These are phyloP conservation scores for Drosophila littoralis DNA, from an alignment of 1,140 invertebrate genomes.

Conservation along the genomic window DNA sequence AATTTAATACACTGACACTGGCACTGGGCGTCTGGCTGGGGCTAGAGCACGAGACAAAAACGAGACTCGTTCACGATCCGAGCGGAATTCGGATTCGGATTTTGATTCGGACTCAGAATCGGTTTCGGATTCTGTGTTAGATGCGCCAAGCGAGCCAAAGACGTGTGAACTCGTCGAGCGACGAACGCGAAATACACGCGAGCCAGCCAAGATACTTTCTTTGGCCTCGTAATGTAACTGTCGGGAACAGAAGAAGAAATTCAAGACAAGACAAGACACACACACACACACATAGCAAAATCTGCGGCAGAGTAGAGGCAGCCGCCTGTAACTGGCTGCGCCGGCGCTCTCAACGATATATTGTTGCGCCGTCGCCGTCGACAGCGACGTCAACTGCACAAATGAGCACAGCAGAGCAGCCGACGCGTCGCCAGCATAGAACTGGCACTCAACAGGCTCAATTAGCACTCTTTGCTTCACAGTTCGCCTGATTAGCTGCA, in stretches of 20 bases:
- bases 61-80: conserved; percentile 48
- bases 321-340: conserved; percentile 47
- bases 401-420: conserved; percentile 64
- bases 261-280: conserved; percentile 46
- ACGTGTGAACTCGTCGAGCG: conserved; percentile 83
- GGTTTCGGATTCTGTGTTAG: conserved; percentile 32
- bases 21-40: conserved; percentile 29
- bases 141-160: conserved; percentile 63
- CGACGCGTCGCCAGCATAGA: conserved; percentile 24
- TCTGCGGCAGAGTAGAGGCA: conserved; percentile 30
- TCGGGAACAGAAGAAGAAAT: conserved; percentile 72
- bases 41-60: conserved; percentile 39
- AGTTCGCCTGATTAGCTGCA: conserved; percentile 30
- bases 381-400: conserved; percentile 60
- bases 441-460: conserved; percentile 37
- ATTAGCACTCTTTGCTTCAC: conserved; percentile 44
- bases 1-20: conserved; percentile 60
- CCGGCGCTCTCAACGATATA: conserved; percentile 42
- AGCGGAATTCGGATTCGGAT: conserved; percentile 32
- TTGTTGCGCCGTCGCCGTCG: conserved; percentile 19
- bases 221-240: conserved; percentile 84
- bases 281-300: conserved; percentile 31
- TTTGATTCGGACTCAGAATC: conserved; percentile 28
- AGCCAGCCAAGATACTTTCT: conserved; percentile 83
- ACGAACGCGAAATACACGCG: conserved; percentile 84